Percentiles rank a stretch among this genome's conserved stretches.
Evolutionary conservation across 2,113 vertebrate genomes (phyloP).

Genomic region (Leptodactylus fuscus): DNA sequence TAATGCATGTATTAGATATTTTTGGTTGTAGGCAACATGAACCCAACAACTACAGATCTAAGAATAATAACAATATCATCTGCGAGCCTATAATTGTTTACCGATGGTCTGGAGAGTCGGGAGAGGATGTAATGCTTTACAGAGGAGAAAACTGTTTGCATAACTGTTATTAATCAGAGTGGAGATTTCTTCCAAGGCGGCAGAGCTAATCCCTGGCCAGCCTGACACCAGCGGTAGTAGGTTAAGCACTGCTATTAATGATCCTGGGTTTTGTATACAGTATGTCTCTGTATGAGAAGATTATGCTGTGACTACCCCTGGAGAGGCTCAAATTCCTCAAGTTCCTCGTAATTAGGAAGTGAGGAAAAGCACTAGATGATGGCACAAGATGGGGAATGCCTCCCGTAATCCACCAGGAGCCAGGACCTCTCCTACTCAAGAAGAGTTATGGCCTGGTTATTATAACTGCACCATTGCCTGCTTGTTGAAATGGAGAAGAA

Average conservation of each 20-base stretch:
- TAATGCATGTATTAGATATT: too few relatives aligned
- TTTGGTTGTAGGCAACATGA: too few relatives aligned
- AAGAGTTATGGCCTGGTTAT: neutral
- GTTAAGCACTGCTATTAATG: constrained; percentile 40
- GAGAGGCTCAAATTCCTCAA: constrained; percentile 33
- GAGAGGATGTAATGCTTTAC: neutral
- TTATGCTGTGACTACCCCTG: constrained; percentile 14
- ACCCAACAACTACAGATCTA: too few relatives aligned
- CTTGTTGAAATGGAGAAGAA: too few relatives aligned
- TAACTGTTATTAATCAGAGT: constrained; percentile 19
- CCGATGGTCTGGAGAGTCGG: neutral
- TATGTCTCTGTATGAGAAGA: constrained; percentile 26
- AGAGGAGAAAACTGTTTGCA: neutral
- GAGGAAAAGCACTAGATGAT: neutral
- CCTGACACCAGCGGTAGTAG: constrained; percentile 18
- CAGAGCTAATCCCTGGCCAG: constrained; percentile 20
- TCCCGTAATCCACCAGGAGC: neutral
- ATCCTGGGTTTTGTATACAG: constrained; percentile 16
- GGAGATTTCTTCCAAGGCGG: neutral
- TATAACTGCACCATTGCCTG: too few relatives aligned
- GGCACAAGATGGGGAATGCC: neutral
- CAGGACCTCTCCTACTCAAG: neutral
- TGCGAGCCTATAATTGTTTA: neutral
- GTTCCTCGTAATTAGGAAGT: neutral
- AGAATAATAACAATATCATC: too few relatives aligned